phyloP scores from a whole-genome alignment of 2,113 vertebrate species.

The Triplophysa tibetana region DNA sequence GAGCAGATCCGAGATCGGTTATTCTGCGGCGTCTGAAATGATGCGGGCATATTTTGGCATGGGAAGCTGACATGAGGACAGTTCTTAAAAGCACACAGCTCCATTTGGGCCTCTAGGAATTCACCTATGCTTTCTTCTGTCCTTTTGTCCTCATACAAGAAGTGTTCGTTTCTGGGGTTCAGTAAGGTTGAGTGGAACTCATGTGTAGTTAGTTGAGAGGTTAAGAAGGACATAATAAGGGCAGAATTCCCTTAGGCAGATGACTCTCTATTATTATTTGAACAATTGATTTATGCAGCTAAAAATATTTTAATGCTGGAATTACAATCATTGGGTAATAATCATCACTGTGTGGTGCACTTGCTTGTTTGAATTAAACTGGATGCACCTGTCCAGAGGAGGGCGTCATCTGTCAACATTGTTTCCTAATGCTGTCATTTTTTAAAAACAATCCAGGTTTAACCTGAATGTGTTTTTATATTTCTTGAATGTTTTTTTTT shows the following conservation, averaged over 20 bases:
- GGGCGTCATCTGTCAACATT: constrained; percentile 37
- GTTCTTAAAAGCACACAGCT: background rate
- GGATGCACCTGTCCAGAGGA: constrained; percentile 49
- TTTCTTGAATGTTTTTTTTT: too few relatives aligned
- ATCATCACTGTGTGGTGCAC: too few relatives aligned
- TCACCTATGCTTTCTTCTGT: constrained; percentile 14
- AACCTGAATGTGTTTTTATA: too few relatives aligned
- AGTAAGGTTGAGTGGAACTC: constrained; percentile 11
- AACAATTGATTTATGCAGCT: too few relatives aligned
- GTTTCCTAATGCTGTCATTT: background rate
- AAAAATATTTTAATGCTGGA: too few relatives aligned
- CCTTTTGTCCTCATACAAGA: constrained; percentile 33
- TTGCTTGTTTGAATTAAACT: background rate
- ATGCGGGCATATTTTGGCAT: background rate
- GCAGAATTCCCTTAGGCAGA: background rate
- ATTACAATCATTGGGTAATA: too few relatives aligned
- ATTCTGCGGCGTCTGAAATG: background rate
- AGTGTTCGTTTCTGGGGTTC: constrained; percentile 14
- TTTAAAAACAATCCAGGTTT: background rate
- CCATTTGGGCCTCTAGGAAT: constrained; percentile 19
- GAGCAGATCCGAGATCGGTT: constrained; percentile 40
- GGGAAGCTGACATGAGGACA: constrained; percentile 22
- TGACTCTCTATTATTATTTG: too few relatives aligned
- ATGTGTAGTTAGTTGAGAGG: background rate
- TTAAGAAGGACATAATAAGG: background rate